Percentiles rank a stretch among this genome's conserved stretches.
phyloP scores from a whole-genome alignment of 2,888 invertebrate genomes.

The Gnatocerus cornutus region DNA sequence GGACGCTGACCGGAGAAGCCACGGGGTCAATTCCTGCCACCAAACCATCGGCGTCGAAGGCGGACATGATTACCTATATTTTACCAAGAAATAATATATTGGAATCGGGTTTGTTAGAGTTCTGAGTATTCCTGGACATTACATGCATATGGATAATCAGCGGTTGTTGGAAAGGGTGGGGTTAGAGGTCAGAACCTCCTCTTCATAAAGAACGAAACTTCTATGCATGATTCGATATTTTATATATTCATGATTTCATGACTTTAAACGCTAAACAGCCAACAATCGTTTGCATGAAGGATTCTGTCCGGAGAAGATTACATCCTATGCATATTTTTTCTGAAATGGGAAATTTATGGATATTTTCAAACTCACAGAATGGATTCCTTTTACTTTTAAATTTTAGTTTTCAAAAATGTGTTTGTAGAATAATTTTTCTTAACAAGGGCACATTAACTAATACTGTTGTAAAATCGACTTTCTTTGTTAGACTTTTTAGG shows the following conservation, averaged over 20 bases:
- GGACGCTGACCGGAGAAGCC: conserved; percentile 2
- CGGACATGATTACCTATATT: neutral
- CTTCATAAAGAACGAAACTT: conserved; percentile 21
- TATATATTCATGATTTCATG: conserved; percentile 28
- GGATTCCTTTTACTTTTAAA: too few relatives aligned
- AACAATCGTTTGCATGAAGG: conserved; percentile 5
- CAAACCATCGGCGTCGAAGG: neutral
- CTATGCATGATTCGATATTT: conserved; percentile 23
- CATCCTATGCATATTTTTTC: neutral
- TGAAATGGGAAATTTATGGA: neutral
- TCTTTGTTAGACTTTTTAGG: too few relatives aligned
- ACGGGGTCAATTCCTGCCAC: neutral
- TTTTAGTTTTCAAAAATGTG: too few relatives aligned
- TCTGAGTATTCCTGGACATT: conserved; percentile 16
- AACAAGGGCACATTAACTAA: too few relatives aligned
- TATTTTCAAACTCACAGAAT: too few relatives aligned
- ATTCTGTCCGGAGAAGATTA: neutral
- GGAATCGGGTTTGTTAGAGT: conserved; percentile 11
- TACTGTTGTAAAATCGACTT: too few relatives aligned
- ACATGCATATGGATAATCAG: conserved; percentile 34
- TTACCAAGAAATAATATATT: conserved; percentile 6
- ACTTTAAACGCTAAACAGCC: conserved; percentile 14
- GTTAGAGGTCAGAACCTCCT: conserved; percentile 37
- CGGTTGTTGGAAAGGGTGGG: conserved; percentile 32
- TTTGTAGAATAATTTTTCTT: too few relatives aligned